phyloP scores from a whole-genome alignment of 2,888 invertebrate species.

The Tetragonula carbonaria region DNA sequence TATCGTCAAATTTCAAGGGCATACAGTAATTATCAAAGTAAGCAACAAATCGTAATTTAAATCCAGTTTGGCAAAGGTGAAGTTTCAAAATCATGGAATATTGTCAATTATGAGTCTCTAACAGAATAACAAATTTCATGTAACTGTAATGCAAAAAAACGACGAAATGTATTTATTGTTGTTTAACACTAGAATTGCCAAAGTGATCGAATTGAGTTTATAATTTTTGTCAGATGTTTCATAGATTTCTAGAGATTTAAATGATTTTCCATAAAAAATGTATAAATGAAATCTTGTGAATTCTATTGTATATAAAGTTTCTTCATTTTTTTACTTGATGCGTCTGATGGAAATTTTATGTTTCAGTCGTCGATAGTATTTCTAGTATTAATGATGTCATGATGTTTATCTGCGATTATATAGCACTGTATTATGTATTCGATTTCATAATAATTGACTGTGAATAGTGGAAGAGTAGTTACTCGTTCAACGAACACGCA shows the following conservation, averaged over 20 bases:
- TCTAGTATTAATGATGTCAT: background rate
- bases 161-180: background rate
- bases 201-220: too few relatives aligned
- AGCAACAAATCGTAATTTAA: background rate
- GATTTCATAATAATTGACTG: background rate
- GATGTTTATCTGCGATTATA: slow-evolving; percentile 1
- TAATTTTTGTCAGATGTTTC: too few relatives aligned
- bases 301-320: too few relatives aligned
- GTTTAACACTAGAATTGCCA: background rate
- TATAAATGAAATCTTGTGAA: too few relatives aligned
- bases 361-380: too few relatives aligned
- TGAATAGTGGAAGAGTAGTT: background rate
- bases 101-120: background rate
- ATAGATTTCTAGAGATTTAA: too few relatives aligned
- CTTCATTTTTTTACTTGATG: too few relatives aligned
- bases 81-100: background rate
- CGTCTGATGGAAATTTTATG: too few relatives aligned
- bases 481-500: too few relatives aligned
- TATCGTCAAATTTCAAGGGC: background rate
- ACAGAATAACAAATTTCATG: background rate
- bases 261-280: too few relatives aligned
- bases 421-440: background rate
- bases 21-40: background rate
- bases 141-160: background rate
- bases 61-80: background rate